Conservation (phyloP, 2,113 vertebrate genomes). For the Centrocercus urophasianus region DNA sequence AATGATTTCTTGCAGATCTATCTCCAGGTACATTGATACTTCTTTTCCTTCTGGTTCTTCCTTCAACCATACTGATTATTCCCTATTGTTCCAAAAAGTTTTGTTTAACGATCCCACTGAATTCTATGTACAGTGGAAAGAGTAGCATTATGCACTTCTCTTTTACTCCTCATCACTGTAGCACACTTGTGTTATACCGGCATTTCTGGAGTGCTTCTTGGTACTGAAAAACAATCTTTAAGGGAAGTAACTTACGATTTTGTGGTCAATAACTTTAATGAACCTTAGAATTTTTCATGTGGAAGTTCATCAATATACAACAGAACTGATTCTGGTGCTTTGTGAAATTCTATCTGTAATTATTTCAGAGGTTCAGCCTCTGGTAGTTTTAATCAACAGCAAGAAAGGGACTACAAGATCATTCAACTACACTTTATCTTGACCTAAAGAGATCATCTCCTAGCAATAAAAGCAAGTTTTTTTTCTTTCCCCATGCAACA, state of each 20-base stretch:
- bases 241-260: not conserved
- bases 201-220: not conserved
- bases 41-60: not conserved
- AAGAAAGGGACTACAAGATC: not conserved
- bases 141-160: not conserved
- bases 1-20: not conserved
- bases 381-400: not conserved
- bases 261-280: not conserved
- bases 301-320: not conserved
- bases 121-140: not conserved
- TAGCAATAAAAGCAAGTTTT: conserved; percentile 23
- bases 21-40: not conserved
- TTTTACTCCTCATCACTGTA: not conserved
- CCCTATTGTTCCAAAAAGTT: not conserved
- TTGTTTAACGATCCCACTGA: not conserved
- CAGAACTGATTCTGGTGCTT: not conserved
- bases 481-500: conserved; percentile 1
- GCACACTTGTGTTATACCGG: not conserved
- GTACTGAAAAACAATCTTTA: not conserved
- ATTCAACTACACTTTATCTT: not conserved
- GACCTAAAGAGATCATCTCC: conserved; percentile 17
- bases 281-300: not conserved
- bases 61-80: not conserved
- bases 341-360: not conserved
- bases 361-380: not conserved